Percentiles rank a stretch among this genome's conserved stretches.
phyloP scores from a whole-genome alignment of 2,888 invertebrate genomes.

The Glaucopsyche alexis region DNA sequence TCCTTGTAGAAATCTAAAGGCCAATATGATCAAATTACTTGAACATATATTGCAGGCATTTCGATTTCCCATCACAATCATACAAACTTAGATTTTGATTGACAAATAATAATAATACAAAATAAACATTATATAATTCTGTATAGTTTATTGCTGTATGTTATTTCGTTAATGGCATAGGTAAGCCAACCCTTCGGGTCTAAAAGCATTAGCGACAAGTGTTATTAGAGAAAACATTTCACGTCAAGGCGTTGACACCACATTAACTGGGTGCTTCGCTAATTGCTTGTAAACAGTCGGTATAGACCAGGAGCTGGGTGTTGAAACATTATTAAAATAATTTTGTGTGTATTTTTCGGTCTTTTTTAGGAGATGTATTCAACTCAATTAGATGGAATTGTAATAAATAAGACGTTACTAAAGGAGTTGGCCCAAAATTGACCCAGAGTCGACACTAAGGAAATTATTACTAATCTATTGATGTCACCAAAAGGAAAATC shows the following conservation, averaged over 20 bases:
- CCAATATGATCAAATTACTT: too few species aligned
- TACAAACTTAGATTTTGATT: not conserved
- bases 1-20: too few species aligned
- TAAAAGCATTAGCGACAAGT: slow-evolving; percentile 19
- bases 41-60: not conserved
- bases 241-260: not conserved
- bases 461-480: too few species aligned
- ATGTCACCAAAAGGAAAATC: too few species aligned
- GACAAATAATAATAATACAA: too few species aligned
- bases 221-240: slow-evolving; percentile 26
- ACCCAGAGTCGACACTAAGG: too few species aligned
- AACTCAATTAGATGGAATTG: too few species aligned
- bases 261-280: slow-evolving; percentile 1
- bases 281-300: slow-evolving; percentile 7
- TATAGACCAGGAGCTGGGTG: not conserved
- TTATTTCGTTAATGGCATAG: slow-evolving; percentile 15
- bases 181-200: not conserved
- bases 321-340: not conserved
- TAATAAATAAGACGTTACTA: too few species aligned
- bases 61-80: not conserved
- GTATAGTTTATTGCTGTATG: not conserved
- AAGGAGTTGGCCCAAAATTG: too few species aligned
- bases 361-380: not conserved
- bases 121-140: too few species aligned
- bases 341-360: not conserved